Conservation (phyloP, 2,888 invertebrate genomes). For the Epicampocera succincta region DNA sequence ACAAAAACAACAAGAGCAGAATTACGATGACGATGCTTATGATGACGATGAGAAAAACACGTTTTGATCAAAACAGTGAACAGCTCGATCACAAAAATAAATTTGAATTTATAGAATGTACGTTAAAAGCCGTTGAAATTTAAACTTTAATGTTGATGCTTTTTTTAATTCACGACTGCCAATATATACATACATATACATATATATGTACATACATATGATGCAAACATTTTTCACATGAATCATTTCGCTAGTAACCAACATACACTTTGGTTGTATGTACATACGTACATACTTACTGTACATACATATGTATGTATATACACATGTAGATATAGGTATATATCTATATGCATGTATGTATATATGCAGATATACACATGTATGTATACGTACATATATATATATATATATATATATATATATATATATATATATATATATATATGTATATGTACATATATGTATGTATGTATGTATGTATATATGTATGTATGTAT, state of each 20-base stretch:
- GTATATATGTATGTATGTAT: neutral
- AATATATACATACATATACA: neutral
- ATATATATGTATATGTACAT: neutral
- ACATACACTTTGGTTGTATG: neutral
- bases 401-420: neutral
- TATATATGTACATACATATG: neutral
- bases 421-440: conserved; percentile 1
- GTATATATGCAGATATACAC: no score
- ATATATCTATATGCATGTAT: neutral
- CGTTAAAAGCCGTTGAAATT: conserved; percentile 58
- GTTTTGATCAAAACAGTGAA: conserved; percentile 33
- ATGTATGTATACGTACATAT: neutral
- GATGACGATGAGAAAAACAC: conserved; percentile 42
- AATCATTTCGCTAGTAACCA: neutral
- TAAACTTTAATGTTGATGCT: conserved; percentile 16
- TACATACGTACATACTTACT: no score
- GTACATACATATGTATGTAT: no score
- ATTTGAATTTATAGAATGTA: conserved; percentile 35
- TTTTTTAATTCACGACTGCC: neutral
- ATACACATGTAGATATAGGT: no score
- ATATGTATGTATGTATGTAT: neutral
- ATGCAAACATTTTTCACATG: neutral
- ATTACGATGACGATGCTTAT: conserved; percentile 35
- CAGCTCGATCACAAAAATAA: conserved; percentile 6
- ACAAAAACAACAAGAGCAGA: neutral